Percentiles rank a stretch among this genome's conserved stretches.
Evolutionary conservation across 1,140 invertebrate species (phyloP).

Genomic region (Solenopsis fugax): DNA sequence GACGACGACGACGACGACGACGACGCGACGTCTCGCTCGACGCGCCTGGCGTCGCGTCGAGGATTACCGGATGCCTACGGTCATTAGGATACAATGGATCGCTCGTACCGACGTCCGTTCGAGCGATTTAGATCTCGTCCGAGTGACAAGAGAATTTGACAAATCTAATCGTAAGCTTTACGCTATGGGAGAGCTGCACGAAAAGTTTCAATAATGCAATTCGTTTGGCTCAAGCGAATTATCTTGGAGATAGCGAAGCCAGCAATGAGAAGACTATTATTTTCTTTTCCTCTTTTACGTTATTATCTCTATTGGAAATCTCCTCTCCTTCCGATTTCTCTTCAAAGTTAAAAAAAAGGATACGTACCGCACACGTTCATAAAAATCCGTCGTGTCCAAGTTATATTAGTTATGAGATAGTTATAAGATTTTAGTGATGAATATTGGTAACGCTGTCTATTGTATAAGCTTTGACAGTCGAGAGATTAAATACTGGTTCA

Average conservation of each 20-base stretch:
- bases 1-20: no score
- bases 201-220: not conserved
- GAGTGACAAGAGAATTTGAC: not conserved
- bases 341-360: not conserved
- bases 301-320: constrained; percentile 12
- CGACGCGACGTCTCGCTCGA: not conserved
- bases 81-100: constrained; percentile 20
- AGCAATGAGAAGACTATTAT: not conserved
- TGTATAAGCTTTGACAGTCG: not conserved
- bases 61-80: constrained; percentile 34
- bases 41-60: constrained; percentile 9
- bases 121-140: not conserved
- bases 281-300: not conserved
- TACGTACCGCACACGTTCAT: not conserved
- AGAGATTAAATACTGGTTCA: constrained; percentile 1
- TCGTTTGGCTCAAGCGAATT: not conserved
- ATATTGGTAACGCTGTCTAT: not conserved
- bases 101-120: not conserved
- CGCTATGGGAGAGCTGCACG: not conserved
- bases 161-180: not conserved
- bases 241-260: not conserved
- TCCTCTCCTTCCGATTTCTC: not conserved
- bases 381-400: not conserved
- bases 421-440: not conserved
- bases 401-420: not conserved